A percentile compares a stretch with the other conserved stretches of the same genome.
phyloP scores from a whole-genome alignment of 2,797 vertebrate species.

The Ceryle rudis region DNA sequence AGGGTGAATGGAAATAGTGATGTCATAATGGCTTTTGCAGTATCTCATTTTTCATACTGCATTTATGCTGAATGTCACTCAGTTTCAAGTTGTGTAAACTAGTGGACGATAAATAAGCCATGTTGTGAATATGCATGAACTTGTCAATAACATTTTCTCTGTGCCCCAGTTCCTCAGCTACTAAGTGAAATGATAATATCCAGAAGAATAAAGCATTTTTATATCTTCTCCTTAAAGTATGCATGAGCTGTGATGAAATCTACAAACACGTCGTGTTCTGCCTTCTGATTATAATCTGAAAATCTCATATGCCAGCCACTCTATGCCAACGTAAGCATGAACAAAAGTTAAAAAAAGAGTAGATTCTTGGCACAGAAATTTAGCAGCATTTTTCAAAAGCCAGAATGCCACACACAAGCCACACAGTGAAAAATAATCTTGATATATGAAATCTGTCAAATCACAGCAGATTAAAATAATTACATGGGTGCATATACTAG shows the following conservation, averaged over 20 bases:
- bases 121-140: not conserved
- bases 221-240: not conserved
- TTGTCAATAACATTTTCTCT: not conserved
- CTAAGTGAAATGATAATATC: not conserved
- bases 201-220: not conserved
- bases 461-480: not conserved
- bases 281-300: not conserved
- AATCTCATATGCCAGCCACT: not conserved
- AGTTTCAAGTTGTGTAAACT: not conserved
- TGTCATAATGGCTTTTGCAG: not conserved
- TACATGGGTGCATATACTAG: not conserved
- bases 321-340: not conserved
- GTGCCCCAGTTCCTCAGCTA: not conserved
- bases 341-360: not conserved
- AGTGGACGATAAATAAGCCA: not conserved
- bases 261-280: not conserved
- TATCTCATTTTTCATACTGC: not conserved
- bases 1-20: not conserved
- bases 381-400: not conserved
- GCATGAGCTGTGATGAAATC: not conserved
- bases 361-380: not conserved
- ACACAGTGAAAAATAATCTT: not conserved
- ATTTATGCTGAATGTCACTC: not conserved
- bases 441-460: not conserved
- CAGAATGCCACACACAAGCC: not conserved